A percentile compares a stretch with the other conserved stretches of the same genome.
phyloP scores from a whole-genome alignment of 1,140 invertebrate species.

The Sycophila sp. region DNA sequence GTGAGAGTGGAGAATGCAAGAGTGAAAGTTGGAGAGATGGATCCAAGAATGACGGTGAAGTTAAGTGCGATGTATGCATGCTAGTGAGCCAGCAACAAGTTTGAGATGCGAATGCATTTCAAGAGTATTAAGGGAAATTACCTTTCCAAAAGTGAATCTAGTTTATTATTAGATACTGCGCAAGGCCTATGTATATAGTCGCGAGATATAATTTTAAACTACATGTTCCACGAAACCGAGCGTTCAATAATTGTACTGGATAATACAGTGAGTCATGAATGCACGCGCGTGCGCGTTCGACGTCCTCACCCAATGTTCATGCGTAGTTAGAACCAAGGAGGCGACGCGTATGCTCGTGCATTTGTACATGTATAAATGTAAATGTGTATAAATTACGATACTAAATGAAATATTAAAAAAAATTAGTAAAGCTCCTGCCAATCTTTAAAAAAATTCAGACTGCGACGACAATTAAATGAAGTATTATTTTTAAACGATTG shows the following conservation, averaged over 20 bases:
- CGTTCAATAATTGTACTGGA: constrained; percentile 20
- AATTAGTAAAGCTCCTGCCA: constrained; percentile 45
- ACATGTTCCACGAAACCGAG: constrained; percentile 18
- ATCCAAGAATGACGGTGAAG: neutral
- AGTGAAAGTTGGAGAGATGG: neutral
- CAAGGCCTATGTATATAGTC: constrained; percentile 36
- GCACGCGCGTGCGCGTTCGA: neutral
- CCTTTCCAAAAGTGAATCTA: constrained; percentile 29
- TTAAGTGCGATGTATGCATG: neutral
- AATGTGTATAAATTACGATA: constrained; percentile 34
- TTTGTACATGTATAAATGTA: constrained; percentile 35
- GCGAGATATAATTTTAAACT: constrained; percentile 28
- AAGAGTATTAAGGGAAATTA: constrained; percentile 15
- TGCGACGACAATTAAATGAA: constrained; percentile 49
- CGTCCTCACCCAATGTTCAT: neutral
- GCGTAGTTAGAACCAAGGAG: neutral
- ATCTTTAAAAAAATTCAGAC: constrained; percentile 45
- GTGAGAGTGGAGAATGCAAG: neutral
- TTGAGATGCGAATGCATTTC: neutral
- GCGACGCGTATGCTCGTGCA: constrained; percentile 6
- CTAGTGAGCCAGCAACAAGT: constrained; percentile 9
- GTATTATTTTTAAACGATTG: constrained; percentile 39
- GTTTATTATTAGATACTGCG: constrained; percentile 33
- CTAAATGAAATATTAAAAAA: constrained; percentile 29
- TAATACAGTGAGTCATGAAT: constrained; percentile 25